phyloP scores from a whole-genome alignment of 2,888 invertebrate species.

The Caenorhabditis imperialis region DNA sequence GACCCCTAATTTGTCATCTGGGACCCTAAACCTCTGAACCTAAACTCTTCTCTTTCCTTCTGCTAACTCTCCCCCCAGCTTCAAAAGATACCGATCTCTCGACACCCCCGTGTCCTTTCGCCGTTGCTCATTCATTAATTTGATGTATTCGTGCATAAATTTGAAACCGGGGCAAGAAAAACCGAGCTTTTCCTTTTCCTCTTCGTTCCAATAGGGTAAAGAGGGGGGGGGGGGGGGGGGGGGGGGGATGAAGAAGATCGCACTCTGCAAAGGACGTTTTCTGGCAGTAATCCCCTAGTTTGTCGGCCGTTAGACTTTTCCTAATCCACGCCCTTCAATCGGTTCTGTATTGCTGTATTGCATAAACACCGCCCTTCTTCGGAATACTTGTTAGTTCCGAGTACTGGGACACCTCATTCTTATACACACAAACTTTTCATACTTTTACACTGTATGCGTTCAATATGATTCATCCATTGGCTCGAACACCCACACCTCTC shows the following conservation, averaged over 20 bases:
- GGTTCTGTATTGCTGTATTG: conserved; percentile 54
- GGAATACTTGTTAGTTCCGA: not conserved
- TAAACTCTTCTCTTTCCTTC: conserved; percentile 6
- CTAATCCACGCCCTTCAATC: conserved; percentile 56
- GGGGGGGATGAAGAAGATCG: too few species aligned
- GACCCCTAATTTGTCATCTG: too few species aligned
- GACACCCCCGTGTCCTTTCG: conserved; percentile 2
- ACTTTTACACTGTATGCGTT: conserved; percentile 16
- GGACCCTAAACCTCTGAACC: too few species aligned
- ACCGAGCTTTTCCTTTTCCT: conserved; percentile 2
- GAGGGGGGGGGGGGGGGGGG: too few species aligned
- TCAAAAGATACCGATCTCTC: conserved; percentile 53
- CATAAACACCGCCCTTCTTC: conserved; percentile 47
- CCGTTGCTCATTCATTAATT: conserved; percentile 51
- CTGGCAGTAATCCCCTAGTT: conserved; percentile 46
- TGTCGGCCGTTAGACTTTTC: conserved; percentile 50
- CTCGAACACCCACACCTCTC: too few species aligned
- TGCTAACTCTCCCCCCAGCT: conserved; percentile 12
- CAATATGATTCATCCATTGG: not conserved
- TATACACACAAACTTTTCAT: conserved; percentile 22
- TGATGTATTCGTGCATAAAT: conserved; percentile 54
- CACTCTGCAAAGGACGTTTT: too few species aligned
- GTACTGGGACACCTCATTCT: conserved; percentile 26
- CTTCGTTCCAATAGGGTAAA: conserved; percentile 1
- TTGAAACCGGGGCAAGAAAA: conserved; percentile 25